A percentile compares a stretch with the other conserved stretches of the same genome.
Conservation (phyloP, 2,797 vertebrate genomes). For the Diceros bicornis region DNA sequence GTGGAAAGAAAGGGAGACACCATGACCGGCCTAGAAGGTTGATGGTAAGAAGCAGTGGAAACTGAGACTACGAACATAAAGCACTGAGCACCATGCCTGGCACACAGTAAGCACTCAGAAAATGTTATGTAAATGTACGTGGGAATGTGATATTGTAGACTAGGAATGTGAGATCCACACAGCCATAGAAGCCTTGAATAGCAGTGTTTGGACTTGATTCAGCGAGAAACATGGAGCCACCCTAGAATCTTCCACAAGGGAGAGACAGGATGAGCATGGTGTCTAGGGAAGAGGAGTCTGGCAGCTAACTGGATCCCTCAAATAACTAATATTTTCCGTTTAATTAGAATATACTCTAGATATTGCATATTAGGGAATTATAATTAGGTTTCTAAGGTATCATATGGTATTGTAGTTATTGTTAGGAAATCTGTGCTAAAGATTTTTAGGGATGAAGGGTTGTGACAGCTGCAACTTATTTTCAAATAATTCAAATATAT, state of each 20-base stretch:
- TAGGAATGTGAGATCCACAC: not conserved
- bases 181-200: not conserved
- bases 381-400: not conserved
- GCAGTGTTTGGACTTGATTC: not conserved
- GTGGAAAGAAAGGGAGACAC: not conserved
- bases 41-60: not conserved
- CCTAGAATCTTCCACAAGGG: not conserved
- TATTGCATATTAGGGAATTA: not conserved
- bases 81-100: not conserved
- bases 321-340: not conserved
- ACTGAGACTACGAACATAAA: not conserved
- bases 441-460: not conserved
- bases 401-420: not conserved
- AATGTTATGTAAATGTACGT: not conserved
- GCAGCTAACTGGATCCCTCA: not conserved
- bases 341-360: not conserved
- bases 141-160: not conserved
- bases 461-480: not conserved
- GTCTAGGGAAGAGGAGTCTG: not conserved
- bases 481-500: conserved; percentile 28
- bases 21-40: not conserved
- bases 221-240: not conserved
- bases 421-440: not conserved
- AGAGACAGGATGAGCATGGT: not conserved
- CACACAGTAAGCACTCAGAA: not conserved